phyloP scores from a whole-genome alignment of 2,113 vertebrate genomes.

The Ailurus styani region DNA sequence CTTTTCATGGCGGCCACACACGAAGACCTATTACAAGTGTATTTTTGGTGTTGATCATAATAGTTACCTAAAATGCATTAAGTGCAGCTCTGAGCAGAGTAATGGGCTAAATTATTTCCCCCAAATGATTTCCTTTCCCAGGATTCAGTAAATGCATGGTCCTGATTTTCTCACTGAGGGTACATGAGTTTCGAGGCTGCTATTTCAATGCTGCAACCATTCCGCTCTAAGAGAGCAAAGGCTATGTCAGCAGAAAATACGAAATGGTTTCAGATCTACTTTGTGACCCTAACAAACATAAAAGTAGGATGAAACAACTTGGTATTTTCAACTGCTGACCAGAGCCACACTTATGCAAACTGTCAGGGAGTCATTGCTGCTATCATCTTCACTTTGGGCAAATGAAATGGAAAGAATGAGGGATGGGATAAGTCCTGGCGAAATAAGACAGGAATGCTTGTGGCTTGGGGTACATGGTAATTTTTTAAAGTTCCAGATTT shows the following conservation, averaged over 20 bases:
- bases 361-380: neutral
- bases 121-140: neutral
- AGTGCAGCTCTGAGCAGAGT: neutral
- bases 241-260: conserved; percentile 25
- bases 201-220: neutral
- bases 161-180: neutral
- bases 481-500: conserved; percentile 11
- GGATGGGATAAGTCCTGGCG: neutral
- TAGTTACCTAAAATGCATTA: conserved; percentile 26
- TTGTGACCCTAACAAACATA: conserved; percentile 35
- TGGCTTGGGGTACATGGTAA: neutral
- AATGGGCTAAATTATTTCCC: conserved; percentile 19
- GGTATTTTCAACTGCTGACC: neutral
- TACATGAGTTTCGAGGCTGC: neutral
- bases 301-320: conserved; percentile 9
- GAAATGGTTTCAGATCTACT: neutral
- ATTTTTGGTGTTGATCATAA: conserved; percentile 33
- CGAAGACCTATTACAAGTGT: neutral
- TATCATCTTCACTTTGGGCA: neutral
- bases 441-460: neutral
- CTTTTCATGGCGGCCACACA: neutral
- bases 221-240: neutral
- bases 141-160: neutral
- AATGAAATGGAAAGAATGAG: neutral
- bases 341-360: conserved; percentile 7